These are phyloP conservation scores for Cremastinae sp. DNA, from an alignment of 2,888 invertebrate genomes.

Conservation along the genomic window DNA sequence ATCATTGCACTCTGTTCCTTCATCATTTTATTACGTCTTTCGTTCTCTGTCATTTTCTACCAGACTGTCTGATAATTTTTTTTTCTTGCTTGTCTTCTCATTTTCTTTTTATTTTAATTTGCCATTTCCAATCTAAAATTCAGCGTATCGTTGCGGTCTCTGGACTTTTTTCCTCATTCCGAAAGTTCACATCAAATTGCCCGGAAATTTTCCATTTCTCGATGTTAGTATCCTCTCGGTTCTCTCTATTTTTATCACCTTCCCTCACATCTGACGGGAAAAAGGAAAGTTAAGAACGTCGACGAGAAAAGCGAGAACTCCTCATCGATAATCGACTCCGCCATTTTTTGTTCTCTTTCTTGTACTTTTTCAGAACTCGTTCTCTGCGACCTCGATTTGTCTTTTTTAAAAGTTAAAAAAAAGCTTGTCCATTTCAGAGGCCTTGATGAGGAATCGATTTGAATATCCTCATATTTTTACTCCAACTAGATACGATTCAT, in stretches of 20 bases:
- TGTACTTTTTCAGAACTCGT: constrained; percentile 38
- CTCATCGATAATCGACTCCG: neutral
- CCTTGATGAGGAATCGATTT: neutral
- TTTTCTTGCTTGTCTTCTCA: neutral
- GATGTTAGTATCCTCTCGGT: neutral
- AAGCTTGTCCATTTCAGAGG: neutral
- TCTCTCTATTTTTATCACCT: neutral
- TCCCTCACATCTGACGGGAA: neutral
- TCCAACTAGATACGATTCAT: neutral
- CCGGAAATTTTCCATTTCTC: neutral
- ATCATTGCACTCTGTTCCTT: constrained; percentile 42
- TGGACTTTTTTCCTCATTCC: neutral
- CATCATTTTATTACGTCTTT: constrained; percentile 5
- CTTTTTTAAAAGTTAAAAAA: neutral
- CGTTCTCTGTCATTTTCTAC: constrained; percentile 4
- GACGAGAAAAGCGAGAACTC: constrained; percentile 2
- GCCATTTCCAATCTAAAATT: neutral
- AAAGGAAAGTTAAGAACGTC: neutral
- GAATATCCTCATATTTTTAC: neutral
- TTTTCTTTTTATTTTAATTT: constrained; percentile 1
- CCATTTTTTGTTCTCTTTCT: constrained; percentile 13
- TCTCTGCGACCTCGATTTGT: constrained; percentile 9
- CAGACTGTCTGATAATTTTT: neutral
- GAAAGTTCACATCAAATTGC: neutral
- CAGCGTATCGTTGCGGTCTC: too few relatives aligned